Evolutionary conservation across 2,113 vertebrate genomes (phyloP).

Genomic region (Psephotus haematonotus): DNA sequence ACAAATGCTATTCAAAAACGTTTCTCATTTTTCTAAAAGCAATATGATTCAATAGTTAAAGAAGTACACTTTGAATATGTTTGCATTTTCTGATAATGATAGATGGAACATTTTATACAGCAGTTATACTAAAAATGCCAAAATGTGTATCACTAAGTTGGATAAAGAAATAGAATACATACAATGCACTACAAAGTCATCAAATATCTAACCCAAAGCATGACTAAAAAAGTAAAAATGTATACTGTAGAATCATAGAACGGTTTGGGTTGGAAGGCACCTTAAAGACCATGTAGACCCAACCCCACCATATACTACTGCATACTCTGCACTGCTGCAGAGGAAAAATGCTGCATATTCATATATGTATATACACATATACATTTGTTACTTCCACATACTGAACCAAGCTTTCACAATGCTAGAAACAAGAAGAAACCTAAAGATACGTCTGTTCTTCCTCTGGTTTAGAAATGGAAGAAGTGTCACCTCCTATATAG

Average conservation of each 20-base stretch:
- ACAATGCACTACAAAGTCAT: neutral
- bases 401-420: neutral
- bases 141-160: neutral
- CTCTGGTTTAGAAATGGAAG: neutral
- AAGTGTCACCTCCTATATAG: neutral
- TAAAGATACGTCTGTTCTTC: neutral
- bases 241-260: neutral
- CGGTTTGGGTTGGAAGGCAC: neutral
- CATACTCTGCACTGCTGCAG: neutral
- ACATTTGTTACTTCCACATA: neutral
- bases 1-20: neutral
- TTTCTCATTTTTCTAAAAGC: neutral
- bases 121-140: neutral
- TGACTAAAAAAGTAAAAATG: neutral
- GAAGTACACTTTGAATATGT: neutral
- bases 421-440: neutral
- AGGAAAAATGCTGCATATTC: neutral
- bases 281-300: neutral
- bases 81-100: neutral
- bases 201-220: neutral
- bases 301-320: neutral
- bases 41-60: neutral
- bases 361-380: neutral
- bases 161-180: neutral
- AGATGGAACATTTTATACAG: neutral